Base-by-base conservation (phyloP, 2,113 vertebrate species). In the Numenius arquata region DNA sequence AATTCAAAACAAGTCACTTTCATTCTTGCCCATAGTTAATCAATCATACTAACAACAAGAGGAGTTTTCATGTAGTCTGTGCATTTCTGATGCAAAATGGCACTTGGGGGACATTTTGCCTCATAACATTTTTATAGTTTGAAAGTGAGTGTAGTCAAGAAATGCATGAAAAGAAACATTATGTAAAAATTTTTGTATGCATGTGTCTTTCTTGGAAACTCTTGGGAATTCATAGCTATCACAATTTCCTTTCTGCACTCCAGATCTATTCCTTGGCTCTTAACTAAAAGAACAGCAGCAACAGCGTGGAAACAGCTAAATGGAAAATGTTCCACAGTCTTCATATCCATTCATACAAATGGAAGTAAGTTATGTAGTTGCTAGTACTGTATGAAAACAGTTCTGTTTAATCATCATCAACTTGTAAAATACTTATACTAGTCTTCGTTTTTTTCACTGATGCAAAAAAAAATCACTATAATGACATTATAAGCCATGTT, bases 101-200 rank as follows among this genome's bases (percentile, higher is more conserved):
- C 40, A 90, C 32, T n/a, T 41, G 23, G 4, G 15, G 11, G 17
- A 47, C 0, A 0, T 47, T 82, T 61, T 86, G 45, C 32, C 25
- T 76, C 47, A 10, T 8, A 20, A 50, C 13, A 48, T n/a, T 78
- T 34, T 52, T 58, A 43, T 11, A 45, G 6, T 14, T 87, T 30
- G 12, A 84, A 88, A 85, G 61, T 13, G 47, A 71, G 22, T 19
- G 32, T 6, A 55, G 29, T 32, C 27, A 87, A 81, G 32, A 74
- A 88, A 85, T 20, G 12, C 19, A 75, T 70, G 21, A 50, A 67
- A 76, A 32, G 0, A n/a, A 92, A 32, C 1, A 43, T 23, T 52
- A 58, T 8, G 12, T 34, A 40, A 66, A 27, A 26, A 17, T 2
- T 18, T 45, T 38, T 41, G 11, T 50, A 66, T 65, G 30, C 8